A percentile compares a stretch with the other conserved stretches of the same genome.
phyloP scores from a whole-genome alignment of 2,113 vertebrate genomes.

The Rostratula benghalensis region DNA sequence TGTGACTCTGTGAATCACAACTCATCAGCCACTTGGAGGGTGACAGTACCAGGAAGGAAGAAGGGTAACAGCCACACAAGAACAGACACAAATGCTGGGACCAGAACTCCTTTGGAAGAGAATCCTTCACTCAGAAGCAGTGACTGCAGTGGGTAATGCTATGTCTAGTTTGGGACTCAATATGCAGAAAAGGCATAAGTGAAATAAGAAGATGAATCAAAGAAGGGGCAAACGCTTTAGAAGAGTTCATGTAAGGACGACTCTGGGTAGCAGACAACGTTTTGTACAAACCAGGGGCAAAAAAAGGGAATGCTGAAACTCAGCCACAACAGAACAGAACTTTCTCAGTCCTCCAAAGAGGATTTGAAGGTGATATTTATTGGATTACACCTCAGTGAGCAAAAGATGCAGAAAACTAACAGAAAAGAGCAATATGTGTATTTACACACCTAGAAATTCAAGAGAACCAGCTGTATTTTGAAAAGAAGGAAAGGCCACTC shows the following conservation, averaged over 20 bases:
- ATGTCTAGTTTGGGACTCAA: background rate
- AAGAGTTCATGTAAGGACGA: background rate
- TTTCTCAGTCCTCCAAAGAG: background rate
- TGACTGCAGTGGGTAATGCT: background rate
- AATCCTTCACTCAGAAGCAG: background rate
- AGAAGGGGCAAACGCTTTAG: background rate
- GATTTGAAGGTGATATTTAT: background rate
- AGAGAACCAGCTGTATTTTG: background rate
- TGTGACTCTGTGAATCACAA: background rate
- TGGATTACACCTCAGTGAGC: background rate
- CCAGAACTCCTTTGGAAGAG: rapidly evolving
- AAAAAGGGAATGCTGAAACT: background rate
- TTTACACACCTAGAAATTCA: background rate
- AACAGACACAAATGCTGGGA: background rate
- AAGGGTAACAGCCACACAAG: background rate
- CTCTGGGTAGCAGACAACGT: background rate
- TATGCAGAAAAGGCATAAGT: background rate
- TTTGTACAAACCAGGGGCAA: background rate
- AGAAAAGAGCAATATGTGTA: background rate
- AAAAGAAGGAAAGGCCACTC: conserved; percentile 11
- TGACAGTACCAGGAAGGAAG: background rate
- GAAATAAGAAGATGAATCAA: background rate
- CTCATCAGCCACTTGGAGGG: background rate
- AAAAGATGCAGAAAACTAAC: background rate
- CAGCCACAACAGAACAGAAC: background rate